Base-by-base conservation (phyloP, 2,113 vertebrate genomes). In the Gavia stellata region DNA sequence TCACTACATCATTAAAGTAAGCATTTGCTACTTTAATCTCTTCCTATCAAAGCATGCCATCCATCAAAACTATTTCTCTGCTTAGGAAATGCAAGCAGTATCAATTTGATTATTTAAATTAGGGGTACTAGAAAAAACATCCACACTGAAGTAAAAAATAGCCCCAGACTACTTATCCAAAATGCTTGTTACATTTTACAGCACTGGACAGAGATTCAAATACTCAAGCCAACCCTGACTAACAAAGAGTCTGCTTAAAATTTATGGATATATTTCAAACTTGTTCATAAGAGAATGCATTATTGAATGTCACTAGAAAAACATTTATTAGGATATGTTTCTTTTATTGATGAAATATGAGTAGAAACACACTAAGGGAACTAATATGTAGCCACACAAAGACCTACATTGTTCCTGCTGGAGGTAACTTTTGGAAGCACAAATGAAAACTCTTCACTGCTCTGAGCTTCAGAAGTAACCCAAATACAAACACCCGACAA, bases 161-260 rank as follows among this genome's bases (percentile, higher is more conserved):
- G 65, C 15, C 82, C 40, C 14, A 92, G 72, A 68, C 31, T 83
- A 58, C 61, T 72, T 53, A 68, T 6, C 49, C 34, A 20, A 90
- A 96, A 49, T 0, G 23, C 82, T 78, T 56, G 28, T 90, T 97
- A 90, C 6, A 20, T 86, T 96, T 94, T 96, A 96, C 83, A 95
- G 80, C 50, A n/a, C 85, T 96, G 95, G 93, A 96, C 73, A 92
- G 85, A 78, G 94, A 78, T 36, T 49, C 52, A 26, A 75, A 81
- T 31, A 44, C 45, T 75, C 44, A 70, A 93, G 93, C 93, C 94
- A 97, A 81, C 7, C 40, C 45, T 40, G 5, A 78, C 81, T 67
- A 92, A 88, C 63, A 94, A 88, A 73, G 61, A 73, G 50, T 15
- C 61, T 59, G 44, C 80, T 94, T 88, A 83, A 92, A 71, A 83